Percentiles rank a stretch among this genome's conserved stretches.
phyloP scores from a whole-genome alignment of 2,797 vertebrate genomes.

The Fundulus diaphanus region DNA sequence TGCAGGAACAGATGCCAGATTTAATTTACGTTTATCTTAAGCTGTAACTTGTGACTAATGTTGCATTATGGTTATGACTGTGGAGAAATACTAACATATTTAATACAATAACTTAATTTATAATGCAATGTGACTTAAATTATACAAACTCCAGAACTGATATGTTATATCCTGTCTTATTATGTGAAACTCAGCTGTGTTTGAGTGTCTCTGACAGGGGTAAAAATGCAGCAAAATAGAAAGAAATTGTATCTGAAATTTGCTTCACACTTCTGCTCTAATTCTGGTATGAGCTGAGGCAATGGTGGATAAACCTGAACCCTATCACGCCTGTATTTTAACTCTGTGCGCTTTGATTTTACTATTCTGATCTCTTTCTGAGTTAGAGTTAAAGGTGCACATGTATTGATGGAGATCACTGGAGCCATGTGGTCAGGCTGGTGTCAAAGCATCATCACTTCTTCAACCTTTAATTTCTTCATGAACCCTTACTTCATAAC shows the following conservation, averaged over 20 bases:
- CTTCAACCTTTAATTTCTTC: slow-evolving; percentile 8
- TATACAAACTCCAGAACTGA: neutral
- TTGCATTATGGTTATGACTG: slow-evolving; percentile 4
- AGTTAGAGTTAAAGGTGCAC: slow-evolving; percentile 31
- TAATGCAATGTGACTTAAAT: neutral
- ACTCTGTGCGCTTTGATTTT: slow-evolving; percentile 37
- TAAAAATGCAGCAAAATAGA: neutral
- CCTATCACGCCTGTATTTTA: slow-evolving; percentile 23
- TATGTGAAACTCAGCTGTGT: neutral
- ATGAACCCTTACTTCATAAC: neutral
- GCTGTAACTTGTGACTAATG: slow-evolving; percentile 11
- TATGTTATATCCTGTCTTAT: neutral
- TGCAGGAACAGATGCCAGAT: neutral
- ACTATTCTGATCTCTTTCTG: slow-evolving; percentile 48
- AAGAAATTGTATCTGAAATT: neutral
- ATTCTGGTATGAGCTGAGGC: neutral
- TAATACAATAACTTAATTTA: neutral
- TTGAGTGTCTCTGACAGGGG: neutral
- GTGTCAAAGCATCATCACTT: slow-evolving; percentile 11
- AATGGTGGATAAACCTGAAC: slow-evolving; percentile 15
- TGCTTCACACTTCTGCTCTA: neutral
- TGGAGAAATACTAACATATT: neutral
- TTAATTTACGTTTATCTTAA: slow-evolving; percentile 4
- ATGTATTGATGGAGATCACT: slow-evolving; percentile 34
- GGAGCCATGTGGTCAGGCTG: slow-evolving; percentile 14